Conservation (phyloP, 35 echinoderm and acorn worm genomes). For the Anneissia japonica region DNA sequence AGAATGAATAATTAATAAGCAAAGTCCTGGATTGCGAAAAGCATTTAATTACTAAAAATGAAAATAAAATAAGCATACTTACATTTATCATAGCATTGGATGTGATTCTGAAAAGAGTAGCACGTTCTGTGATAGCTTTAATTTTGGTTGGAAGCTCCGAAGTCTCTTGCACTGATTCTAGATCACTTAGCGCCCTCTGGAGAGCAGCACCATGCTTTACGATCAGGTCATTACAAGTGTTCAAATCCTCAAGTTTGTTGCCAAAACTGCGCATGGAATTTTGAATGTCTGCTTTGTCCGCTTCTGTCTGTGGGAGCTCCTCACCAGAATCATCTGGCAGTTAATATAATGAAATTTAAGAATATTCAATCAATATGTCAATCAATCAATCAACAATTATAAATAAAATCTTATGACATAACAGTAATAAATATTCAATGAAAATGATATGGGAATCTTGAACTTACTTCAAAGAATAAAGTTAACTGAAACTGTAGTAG, state of each 20-base stretch:
- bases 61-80: slow-evolving; percentile 25
- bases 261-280: slow-evolving; percentile 60
- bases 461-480: too few species aligned
- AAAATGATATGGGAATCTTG: too few species aligned
- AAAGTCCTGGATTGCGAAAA: too few species aligned
- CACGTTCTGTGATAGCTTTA: slow-evolving; percentile 90
- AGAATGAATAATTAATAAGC: too few species aligned
- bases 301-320: slow-evolving; percentile 53
- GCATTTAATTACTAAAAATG: too few species aligned
- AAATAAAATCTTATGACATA: too few species aligned
- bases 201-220: slow-evolving; percentile 73
- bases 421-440: too few species aligned
- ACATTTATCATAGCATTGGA: slow-evolving; percentile 99
- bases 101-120: slow-evolving; percentile 92
- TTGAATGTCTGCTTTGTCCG: slow-evolving; percentile 77
- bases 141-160: slow-evolving; percentile 48
- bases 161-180: slow-evolving; percentile 72
- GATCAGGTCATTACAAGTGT: slow-evolving; percentile 97
- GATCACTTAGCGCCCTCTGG: slow-evolving; percentile 75
- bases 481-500: too few species aligned
- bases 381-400: too few species aligned
- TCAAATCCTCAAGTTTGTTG: slow-evolving; percentile 89
- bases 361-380: too few species aligned
- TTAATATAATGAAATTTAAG: too few species aligned
- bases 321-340: slow-evolving; percentile 58